A percentile compares a stretch with the other conserved stretches of the same genome.
Evolutionary conservation across 2,888 invertebrate genomes (phyloP).

Genomic region (Cotesia congregata): DNA sequence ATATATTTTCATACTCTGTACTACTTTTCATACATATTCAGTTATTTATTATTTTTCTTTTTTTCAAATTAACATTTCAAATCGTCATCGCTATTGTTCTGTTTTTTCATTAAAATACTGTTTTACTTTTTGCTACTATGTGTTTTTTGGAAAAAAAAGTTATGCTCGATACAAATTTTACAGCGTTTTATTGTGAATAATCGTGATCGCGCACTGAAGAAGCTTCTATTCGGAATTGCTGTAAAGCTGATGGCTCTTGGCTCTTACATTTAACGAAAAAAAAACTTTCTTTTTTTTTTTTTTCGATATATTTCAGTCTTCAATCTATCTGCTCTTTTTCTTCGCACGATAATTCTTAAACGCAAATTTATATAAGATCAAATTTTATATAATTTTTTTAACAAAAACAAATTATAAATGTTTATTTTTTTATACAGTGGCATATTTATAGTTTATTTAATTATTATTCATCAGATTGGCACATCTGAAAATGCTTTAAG

Average conservation of each 20-base stretch:
- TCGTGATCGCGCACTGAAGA: conserved; percentile 3
- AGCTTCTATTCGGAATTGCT: conserved; percentile 14
- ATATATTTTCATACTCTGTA: neutral
- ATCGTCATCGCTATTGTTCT: conserved; percentile 3
- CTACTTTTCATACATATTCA: neutral
- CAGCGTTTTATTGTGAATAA: neutral
- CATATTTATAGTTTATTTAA: too few species aligned
- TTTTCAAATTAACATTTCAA: conserved; percentile 1
- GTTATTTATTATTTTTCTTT: neutral
- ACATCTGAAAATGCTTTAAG: too few species aligned
- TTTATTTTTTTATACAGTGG: too few species aligned
- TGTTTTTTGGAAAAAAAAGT: neutral
- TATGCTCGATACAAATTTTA: neutral
- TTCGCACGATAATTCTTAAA: neutral
- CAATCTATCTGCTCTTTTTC: neutral
- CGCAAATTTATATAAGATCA: neutral
- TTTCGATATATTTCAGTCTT: neutral
- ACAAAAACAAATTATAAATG: neutral
- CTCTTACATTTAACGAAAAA: neutral
- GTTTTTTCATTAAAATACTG: neutral
- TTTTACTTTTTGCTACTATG: neutral
- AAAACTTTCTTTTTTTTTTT: neutral
- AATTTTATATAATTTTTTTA: neutral
- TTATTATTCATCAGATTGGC: too few species aligned
- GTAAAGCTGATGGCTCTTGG: neutral